Evolutionary conservation across 1,140 invertebrate species (phyloP), one percentile per base, ranked within the genome.

Genomic region (Leptinotarsa defecta): DNA sequence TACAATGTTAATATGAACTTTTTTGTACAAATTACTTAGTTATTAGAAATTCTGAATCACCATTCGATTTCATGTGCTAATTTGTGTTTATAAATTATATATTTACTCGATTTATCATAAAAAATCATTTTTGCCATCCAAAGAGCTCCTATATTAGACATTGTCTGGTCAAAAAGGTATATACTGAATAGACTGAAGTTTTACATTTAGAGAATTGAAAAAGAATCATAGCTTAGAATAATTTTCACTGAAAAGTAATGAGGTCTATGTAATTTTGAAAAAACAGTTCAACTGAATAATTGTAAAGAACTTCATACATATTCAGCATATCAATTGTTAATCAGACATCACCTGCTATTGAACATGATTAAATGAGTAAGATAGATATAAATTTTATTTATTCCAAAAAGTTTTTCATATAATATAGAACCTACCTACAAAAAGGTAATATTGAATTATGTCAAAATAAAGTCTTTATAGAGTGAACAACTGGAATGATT

Each of bases 301-400:
- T 43, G 34, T 43, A 11, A 43, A 11, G 34, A 43, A 43, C 34
- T 43, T 43, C 34, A 43, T 19, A 57, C 4, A 15, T 57, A 57
- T 57, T 57, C n/a, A 19, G 52, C n/a, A 57, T 57, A 57, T 57
- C n/a, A 57, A 57, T 57, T 57, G 4, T 57, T 15, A 57, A 57
- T 57, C 52, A 15, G 34, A 57, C 52, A 57, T 3, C 17, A 57
- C 52, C 52, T 57, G 15, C 15, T 57, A 57, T 57, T 57, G 15
- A 57, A 57, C 52, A 15, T 19, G 52, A 17, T 57, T 43, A 43
- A 57, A 57, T 57, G 13, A 43, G 15, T 57, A 57, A 17, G 52
- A 57, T 57, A 57, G 52, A 13, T 57, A 57, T 57, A 57, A 57
- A 57, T 57, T 57, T 15, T 57, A 57, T 57, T 57, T 57, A 57